Evolutionary conservation across 1,140 invertebrate species (phyloP).

Genomic region (Zaprionus gabonicus): DNA sequence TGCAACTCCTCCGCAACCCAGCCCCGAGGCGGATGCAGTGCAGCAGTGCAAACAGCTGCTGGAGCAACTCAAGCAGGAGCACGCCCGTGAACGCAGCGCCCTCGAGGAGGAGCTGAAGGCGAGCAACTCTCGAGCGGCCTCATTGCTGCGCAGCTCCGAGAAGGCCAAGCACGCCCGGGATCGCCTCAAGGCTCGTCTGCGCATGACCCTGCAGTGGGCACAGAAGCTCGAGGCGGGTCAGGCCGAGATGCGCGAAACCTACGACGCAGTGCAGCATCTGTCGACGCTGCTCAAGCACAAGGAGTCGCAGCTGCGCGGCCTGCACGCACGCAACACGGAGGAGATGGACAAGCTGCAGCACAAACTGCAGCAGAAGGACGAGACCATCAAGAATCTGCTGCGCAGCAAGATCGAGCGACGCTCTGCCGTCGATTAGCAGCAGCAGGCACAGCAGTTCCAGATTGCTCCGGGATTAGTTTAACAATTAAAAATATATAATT

Average conservation of each 20-base stretch:
- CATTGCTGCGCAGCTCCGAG: conserved; percentile 56
- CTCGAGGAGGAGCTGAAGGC: conserved; percentile 56
- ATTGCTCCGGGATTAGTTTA: conserved; percentile 52
- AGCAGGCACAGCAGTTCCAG: conserved; percentile 34
- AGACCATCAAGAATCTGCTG: conserved; percentile 71
- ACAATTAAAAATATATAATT: conserved; percentile 82
- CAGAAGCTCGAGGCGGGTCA: conserved; percentile 76
- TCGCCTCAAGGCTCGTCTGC: conserved; percentile 69
- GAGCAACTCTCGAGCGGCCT: conserved; percentile 29
- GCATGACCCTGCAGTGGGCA: conserved; percentile 80
- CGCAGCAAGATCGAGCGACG: conserved; percentile 64
- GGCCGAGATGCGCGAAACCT: conserved; percentile 71
- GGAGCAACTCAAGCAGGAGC: conserved; percentile 87
- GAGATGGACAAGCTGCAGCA: conserved; percentile 75
- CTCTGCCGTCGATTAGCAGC: conserved; percentile 55
- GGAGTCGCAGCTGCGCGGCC: conserved; percentile 77
- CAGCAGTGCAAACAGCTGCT: conserved; percentile 88
- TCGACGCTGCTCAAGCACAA: conserved; percentile 81
- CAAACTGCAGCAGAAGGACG: conserved; percentile 80
- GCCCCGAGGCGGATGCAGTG: conserved; percentile 86
- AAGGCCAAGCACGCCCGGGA: conserved; percentile 75
- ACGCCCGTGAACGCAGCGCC: conserved; percentile 85
- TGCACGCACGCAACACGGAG: conserved; percentile 69
- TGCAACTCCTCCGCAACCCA: conserved; percentile 77
- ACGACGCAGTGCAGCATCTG: conserved; percentile 75